Percentiles rank a stretch among this genome's conserved stretches.
Conservation (phyloP, 2,113 vertebrate genomes). For the Polypterus senegalus region DNA sequence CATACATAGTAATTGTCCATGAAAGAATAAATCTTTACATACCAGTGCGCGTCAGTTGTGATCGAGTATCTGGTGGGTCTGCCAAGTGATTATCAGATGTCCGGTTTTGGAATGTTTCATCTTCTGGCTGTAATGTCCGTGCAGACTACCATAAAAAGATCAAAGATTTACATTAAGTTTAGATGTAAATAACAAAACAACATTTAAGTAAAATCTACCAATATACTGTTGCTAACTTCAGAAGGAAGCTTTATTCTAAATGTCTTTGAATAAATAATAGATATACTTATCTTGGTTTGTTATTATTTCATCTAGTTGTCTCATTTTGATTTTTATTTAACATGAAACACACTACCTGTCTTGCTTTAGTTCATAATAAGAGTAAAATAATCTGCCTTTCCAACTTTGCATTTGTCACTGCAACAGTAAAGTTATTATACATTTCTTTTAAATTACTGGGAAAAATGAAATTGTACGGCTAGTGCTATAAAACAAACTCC, state of each 20-base stretch:
- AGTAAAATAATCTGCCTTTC: conserved; percentile 33
- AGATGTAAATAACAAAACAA: neutral
- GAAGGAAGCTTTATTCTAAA: neutral
- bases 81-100: neutral
- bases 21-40: too few relatives aligned
- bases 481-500: neutral
- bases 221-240: neutral
- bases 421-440: neutral
- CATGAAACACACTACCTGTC: neutral
- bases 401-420: neutral
- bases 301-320: neutral
- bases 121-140: conserved; percentile 39
- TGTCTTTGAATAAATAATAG: neutral
- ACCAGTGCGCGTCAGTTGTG: conserved; percentile 33
- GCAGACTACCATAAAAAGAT: conserved; percentile 45
- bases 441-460: neutral
- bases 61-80: conserved; percentile 25
- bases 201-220: neutral
- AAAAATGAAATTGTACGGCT: too few relatives aligned
- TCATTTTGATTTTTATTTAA: neutral
- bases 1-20: too few relatives aligned
- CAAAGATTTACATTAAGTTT: neutral
- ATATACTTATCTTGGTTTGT: neutral
- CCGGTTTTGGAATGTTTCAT: conserved; percentile 55
- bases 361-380: neutral